These are phyloP conservation scores for Phrixothrix hirtus DNA, from an alignment of 2,888 invertebrate species.

Conservation along the genomic window DNA sequence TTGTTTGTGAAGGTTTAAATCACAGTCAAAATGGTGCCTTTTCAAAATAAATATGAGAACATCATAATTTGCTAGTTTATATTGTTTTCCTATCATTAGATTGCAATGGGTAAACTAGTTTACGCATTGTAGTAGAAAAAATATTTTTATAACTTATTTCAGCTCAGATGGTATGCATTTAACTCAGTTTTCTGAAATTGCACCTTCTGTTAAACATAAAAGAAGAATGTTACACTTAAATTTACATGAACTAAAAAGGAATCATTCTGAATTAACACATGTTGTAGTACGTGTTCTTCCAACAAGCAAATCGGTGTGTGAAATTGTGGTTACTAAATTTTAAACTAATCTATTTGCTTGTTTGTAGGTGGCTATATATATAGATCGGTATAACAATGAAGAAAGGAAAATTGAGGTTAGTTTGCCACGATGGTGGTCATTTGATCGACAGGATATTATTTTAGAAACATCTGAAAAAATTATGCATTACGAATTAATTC, in stretches of 20 bases:
- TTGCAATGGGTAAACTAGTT: too few relatives aligned
- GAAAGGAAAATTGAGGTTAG: conserved; percentile 44
- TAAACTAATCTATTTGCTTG: conserved; percentile 4
- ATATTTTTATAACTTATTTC: conserved; percentile 2
- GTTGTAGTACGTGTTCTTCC: conserved; percentile 70
- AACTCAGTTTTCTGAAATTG: conserved; percentile 60
- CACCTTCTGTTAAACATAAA: conserved; percentile 58
- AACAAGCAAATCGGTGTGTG: conserved; percentile 62
- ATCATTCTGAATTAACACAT: conserved; percentile 66
- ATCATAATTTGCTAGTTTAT: too few relatives aligned
- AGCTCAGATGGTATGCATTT: conserved; percentile 64
- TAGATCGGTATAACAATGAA: conserved; percentile 65
- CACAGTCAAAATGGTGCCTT: too few relatives aligned
- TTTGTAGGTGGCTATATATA: conserved; percentile 64
- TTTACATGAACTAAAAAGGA: conserved; percentile 63
- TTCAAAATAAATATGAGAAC: too few relatives aligned
- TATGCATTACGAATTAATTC: conserved; percentile 64
- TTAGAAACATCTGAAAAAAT: conserved; percentile 62
- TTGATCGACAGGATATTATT: conserved; percentile 53
- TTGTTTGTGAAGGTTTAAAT: too few relatives aligned
- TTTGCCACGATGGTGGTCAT: conserved; percentile 46
- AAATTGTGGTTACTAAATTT: not conserved
- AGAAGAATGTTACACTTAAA: conserved; percentile 62
- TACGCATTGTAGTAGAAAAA: not conserved
- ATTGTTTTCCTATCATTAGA: too few relatives aligned